These are phyloP conservation scores for Plutella xylostella DNA, from an alignment of 2,888 invertebrate genomes.

Conservation along the genomic window DNA sequence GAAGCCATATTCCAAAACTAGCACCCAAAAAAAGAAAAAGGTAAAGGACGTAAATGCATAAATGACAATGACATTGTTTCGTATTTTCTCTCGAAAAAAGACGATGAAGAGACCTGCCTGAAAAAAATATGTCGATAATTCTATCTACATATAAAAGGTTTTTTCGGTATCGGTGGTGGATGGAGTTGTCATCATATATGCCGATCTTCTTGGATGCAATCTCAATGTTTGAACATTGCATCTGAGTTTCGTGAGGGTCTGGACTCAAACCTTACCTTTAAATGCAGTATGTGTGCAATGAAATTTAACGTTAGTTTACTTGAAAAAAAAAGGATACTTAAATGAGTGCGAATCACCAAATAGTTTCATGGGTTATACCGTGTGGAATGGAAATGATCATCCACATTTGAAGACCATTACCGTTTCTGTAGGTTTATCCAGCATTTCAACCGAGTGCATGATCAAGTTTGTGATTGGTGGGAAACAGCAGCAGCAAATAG, in stretches of 20 bases:
- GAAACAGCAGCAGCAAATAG: conserved; percentile 10
- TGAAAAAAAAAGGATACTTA: neutral
- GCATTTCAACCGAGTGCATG: conserved; percentile 1
- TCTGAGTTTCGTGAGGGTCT: conserved; percentile 6
- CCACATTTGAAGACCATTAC: conserved; percentile 7
- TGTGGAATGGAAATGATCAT: conserved; percentile 6
- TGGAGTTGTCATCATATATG: too few relatives aligned
- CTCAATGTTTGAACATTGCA: conserved; percentile 7
- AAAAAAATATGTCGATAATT: too few relatives aligned
- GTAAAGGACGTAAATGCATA: too few relatives aligned
- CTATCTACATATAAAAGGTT: too few relatives aligned
- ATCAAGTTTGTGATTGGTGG: conserved; percentile 11
- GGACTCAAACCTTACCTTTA: conserved; percentile 8
- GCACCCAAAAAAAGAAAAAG: too few relatives aligned
- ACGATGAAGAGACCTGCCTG: too few relatives aligned
- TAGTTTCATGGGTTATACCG: conserved; percentile 5
- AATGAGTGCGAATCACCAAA: conserved; percentile 6
- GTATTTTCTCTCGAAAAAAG: too few relatives aligned
- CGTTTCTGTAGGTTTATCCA: too few relatives aligned
- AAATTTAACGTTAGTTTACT: too few relatives aligned
- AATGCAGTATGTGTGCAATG: conserved; percentile 10
- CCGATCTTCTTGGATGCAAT: conserved; percentile 11
- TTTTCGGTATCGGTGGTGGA: too few relatives aligned
- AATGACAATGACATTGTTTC: too few relatives aligned
- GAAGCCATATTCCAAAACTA: too few relatives aligned